phyloP scores from a whole-genome alignment of 2,113 vertebrate species.

The Romanogobio albipinnatus region DNA sequence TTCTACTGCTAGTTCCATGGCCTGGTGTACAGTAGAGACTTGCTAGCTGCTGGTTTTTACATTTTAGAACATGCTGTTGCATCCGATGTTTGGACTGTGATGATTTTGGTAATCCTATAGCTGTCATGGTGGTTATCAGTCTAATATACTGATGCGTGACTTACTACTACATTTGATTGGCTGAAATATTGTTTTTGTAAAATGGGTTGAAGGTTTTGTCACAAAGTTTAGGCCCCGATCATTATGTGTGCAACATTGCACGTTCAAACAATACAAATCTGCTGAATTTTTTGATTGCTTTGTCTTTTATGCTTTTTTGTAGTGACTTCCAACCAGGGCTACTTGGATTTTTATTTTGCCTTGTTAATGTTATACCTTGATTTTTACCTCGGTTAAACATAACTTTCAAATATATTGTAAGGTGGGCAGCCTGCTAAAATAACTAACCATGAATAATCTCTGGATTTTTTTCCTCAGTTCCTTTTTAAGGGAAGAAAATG shows the following conservation, averaged over 20 bases:
- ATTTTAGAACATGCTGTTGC: not conserved
- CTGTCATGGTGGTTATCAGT: not conserved
- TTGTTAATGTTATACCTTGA: not conserved
- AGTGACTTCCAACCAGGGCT: not conserved
- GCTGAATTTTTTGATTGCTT: not conserved
- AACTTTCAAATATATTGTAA: not conserved
- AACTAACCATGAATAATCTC: too few relatives aligned
- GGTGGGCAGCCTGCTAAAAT: not conserved
- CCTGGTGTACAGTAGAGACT: not conserved
- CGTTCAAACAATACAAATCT: not conserved
- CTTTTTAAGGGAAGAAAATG: not conserved
- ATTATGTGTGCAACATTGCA: not conserved
- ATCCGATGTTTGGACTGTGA: not conserved
- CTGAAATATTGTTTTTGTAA: not conserved
- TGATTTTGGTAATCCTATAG: not conserved
- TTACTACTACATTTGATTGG: constrained; percentile 3
- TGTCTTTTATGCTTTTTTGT: not conserved
- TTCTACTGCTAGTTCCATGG: not conserved
- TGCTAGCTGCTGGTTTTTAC: not conserved
- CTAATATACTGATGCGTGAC: not conserved
- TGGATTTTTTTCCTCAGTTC: too few relatives aligned
- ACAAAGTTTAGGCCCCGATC: not conserved
- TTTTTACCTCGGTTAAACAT: not conserved
- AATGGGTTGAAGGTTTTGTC: not conserved
- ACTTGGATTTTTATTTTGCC: not conserved